Percentiles rank a stretch among this genome's conserved stretches.
phyloP scores from a whole-genome alignment of 92 coral and sea anemone genomes.

The Palythoa grandis region DNA sequence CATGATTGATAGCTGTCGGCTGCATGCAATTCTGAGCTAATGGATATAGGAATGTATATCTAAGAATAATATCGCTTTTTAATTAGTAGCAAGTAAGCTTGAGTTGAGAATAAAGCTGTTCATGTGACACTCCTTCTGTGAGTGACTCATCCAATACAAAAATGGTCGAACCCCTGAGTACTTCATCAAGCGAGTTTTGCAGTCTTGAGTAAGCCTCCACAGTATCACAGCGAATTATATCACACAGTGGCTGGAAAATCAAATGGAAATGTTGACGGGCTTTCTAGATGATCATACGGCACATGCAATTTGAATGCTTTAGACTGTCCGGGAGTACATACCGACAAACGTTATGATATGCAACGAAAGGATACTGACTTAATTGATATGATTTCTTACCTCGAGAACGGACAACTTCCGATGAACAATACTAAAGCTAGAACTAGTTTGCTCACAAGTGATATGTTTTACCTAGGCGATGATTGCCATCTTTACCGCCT shows the following conservation, averaged over 20 bases:
- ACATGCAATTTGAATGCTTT: not conserved
- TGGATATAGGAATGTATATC: too few species aligned
- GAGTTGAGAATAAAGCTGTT: too few species aligned
- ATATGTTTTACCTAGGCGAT: not conserved
- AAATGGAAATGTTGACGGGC: not conserved
- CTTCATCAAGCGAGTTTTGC: too few species aligned
- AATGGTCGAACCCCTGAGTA: too few species aligned
- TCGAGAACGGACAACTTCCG: conserved; percentile 46
- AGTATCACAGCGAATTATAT: too few species aligned
- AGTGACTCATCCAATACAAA: too few species aligned
- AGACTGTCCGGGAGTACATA: conserved; percentile 30
- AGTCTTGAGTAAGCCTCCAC: too few species aligned
- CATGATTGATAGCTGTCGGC: too few species aligned
- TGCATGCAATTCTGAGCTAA: too few species aligned
- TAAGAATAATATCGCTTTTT: too few species aligned
- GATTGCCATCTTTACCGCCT: conserved; percentile 28
- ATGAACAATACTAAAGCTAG: not conserved
- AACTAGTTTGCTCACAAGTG: not conserved
- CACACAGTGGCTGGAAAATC: not conserved
- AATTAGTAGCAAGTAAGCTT: too few species aligned
- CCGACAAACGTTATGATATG: not conserved
- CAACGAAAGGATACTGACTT: conserved; percentile 45
- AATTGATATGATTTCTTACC: conserved; percentile 36
- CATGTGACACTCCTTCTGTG: too few species aligned
- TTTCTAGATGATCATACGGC: not conserved